Evolutionary conservation across 2,888 invertebrate species (phyloP), one percentile per base, ranked within the genome.

Genomic region (Agrotis ipsilon): DNA sequence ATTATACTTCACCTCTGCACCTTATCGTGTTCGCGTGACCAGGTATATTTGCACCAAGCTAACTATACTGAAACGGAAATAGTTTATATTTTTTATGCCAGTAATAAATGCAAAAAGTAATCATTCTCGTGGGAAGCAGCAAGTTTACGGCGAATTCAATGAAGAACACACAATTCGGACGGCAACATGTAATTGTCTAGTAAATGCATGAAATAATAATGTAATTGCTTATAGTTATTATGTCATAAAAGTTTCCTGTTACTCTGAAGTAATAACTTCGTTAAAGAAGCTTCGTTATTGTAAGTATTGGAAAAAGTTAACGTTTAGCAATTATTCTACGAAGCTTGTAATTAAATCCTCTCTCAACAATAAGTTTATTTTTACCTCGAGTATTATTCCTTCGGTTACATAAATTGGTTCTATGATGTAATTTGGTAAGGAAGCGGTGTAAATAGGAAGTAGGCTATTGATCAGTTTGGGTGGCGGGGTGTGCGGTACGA

Each of bases 401-500:
- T 71, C 45, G 14, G 65, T 62, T 54, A 49, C 62, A 62, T 46
- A 68, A 72, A 74, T 70, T 70, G 48, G 54, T 49, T 75, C 69
- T 78, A 77, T 54, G 61, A 83, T 88, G 86, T 84, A 87, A 87
- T 83, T 74, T 73, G 63, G 55, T 84, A 39, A 85, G 91, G 89
- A 89, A 90, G 87, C 84, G 84, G 83, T 88, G 89, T 88, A 90
- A 92, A 91, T 90, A 84, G 84, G 87, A 87, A 88, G 86, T 79
- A 78, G 74, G 88, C 88, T 94, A 94, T 94, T 92, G 94, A 94
- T 94, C 92, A 91, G 90, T 75, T 83, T 79, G 82, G 86, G 83
- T 85, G 83, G 82, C 81, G 80, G 85, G 82, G 82, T 72, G 84
- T 81, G 86, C 79, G 79, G 79, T 82, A 75, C 69, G 70, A 66